Conservation (phyloP, 1,140 invertebrate species). For the Scylla paramamosain region DNA sequence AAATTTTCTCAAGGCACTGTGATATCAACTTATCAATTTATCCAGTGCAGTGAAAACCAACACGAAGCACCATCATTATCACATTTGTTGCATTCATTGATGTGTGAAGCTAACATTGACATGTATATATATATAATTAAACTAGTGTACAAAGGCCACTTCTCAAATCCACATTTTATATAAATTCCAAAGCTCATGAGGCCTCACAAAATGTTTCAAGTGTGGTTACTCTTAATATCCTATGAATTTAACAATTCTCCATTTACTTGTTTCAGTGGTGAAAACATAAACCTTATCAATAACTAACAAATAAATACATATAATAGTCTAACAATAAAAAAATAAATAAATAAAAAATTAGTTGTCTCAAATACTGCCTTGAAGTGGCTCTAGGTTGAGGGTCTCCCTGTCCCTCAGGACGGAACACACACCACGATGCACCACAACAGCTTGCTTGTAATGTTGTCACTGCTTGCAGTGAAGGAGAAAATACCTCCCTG, state of each 20-base stretch:
- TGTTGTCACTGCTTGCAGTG: no score
- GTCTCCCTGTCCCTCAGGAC: background rate
- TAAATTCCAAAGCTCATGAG: background rate
- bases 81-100: constrained; percentile 24
- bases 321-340: background rate
- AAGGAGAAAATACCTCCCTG: no score
- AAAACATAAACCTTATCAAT: background rate
- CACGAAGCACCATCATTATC: background rate
- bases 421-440: background rate
- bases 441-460: no score
- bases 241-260: background rate
- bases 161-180: no score
- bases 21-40: background rate
- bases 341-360: background rate
- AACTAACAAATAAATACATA: background rate
- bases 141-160: no score
- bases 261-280: background rate
- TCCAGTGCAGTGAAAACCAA: background rate
- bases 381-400: background rate
- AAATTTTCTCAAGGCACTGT: background rate
- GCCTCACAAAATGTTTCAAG: background rate
- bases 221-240: background rate
- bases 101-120: background rate
- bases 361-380: background rate
- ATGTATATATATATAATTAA: background rate